Base-by-base conservation (phyloP, 2,113 vertebrate species). In the Corythornis madagascariensis region DNA sequence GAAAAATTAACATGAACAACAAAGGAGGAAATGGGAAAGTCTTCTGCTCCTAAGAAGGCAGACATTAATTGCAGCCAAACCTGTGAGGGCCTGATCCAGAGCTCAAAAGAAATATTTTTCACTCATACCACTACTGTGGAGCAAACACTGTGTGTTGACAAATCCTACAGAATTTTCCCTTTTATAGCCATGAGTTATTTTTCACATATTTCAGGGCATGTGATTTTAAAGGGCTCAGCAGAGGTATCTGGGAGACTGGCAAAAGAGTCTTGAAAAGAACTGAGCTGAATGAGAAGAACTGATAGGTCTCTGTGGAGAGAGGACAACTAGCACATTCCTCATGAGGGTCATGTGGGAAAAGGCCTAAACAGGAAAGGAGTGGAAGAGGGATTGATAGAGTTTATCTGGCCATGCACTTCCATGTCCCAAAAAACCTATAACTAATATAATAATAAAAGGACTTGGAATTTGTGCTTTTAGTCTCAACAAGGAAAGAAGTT, bases 341-440 rank as follows among this genome's bases (percentile, higher is more conserved):
- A 25, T 14, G 11, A 31, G 14, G 6, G 5, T 47, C 10, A 1
- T 50, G 29, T 33, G 38, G 59, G 21, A 67, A n/a, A 79, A 40
- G 21, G 18, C 18, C 47, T 52, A 55, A 64, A 38, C 0, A 25
- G 8, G 10, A 75, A 52, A 24, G 38, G 38, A 38, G 38, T 21
- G 25, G 8, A 59, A 72, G 13, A 84, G 4, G n/a, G 83, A 25
- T 19, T 38, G 7, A 3, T 61, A 13, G 17, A 47, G 5, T 59
- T 12, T 52, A 28, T 47, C 14, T 74, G 21, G 13, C 28, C 14
- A 20, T 19, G 26, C 4, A 38, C 43, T 67, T 64, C 72, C 24
- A 16, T 55, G 3, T 8, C 28, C 71, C 25, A 47, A 52, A 67
- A 11, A 0, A 1, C 0, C 7, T 38, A 7, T n/a, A 88, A 35